Conservation (phyloP, 2,797 vertebrate genomes). For the Streptopelia turtur region DNA sequence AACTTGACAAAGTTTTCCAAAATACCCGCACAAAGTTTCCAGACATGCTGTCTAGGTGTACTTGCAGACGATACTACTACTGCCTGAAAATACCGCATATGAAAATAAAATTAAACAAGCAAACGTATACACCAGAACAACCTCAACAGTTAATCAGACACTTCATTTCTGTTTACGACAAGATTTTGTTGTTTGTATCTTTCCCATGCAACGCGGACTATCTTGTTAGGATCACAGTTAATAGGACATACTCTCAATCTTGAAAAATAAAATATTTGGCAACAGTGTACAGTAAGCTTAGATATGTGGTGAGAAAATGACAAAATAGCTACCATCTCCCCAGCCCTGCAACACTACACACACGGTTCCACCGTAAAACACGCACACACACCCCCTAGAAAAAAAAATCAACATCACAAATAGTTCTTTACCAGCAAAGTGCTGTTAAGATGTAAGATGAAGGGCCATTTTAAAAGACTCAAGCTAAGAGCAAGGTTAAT, state of each 20-base stretch:
- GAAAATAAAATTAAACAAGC: not conserved
- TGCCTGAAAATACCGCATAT: not conserved
- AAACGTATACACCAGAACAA: not conserved
- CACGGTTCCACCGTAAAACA: not conserved
- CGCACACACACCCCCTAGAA: rapidly evolving
- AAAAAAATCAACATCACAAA: not conserved
- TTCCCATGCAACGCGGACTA: not conserved
- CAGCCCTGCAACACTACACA: rapidly evolving
- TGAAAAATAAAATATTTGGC: not conserved
- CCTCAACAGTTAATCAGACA: not conserved
- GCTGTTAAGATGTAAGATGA: not conserved
- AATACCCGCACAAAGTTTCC: not conserved
- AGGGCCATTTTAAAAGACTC: not conserved
- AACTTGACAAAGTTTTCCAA: not conserved
- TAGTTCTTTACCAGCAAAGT: not conserved
- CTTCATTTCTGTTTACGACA: not conserved
- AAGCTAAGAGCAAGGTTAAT: not conserved
- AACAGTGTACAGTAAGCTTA: not conserved
- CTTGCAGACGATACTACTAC: not conserved
- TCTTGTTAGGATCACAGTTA: not conserved
- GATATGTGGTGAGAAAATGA: not conserved
- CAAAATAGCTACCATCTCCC: not conserved
- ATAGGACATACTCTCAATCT: not conserved
- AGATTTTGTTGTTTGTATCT: not conserved
- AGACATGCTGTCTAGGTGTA: not conserved